phyloP scores from a whole-genome alignment of 2,888 invertebrate genomes.

The Gortyna flavago region DNA sequence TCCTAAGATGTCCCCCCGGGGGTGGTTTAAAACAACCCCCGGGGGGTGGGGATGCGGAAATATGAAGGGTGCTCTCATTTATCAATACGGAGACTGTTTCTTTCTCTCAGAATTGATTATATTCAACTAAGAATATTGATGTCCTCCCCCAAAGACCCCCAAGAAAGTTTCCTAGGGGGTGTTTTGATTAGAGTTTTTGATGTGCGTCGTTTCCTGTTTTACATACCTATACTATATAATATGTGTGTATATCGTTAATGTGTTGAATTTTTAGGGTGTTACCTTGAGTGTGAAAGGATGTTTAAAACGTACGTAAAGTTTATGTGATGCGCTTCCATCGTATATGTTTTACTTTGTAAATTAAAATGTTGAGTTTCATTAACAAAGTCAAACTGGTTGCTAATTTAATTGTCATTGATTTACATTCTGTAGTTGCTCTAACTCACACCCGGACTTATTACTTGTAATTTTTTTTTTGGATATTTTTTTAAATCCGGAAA shows the following conservation, averaged over 20 bases:
- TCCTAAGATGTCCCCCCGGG: conserved; percentile 85
- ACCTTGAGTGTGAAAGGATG: conserved; percentile 44
- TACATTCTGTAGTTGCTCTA: too few species aligned
- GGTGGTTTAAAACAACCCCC: conserved; percentile 74
- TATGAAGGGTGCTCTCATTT: conserved; percentile 90
- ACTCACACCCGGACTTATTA: too few species aligned
- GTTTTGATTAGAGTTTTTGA: conserved; percentile 87
- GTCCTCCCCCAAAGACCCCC: conserved; percentile 77
- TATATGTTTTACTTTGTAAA: conserved; percentile 24
- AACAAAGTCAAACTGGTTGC: too few species aligned
- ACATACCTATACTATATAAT: conserved; percentile 55
- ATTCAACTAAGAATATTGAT: conserved; percentile 89
- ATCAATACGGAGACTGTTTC: conserved; percentile 90
- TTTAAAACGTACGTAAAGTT: conserved; percentile 34
- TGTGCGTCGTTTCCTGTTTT: conserved; percentile 68
- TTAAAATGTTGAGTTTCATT: conserved; percentile 14
- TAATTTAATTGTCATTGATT: too few species aligned
- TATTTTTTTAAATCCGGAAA: too few species aligned
- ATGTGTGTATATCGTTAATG: conserved; percentile 53
- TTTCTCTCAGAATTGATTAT: conserved; percentile 90
- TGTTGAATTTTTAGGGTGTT: conserved; percentile 54
- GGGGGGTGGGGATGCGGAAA: conserved; percentile 83
- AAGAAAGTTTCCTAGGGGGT: conserved; percentile 79
- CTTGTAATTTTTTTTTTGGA: too few species aligned
- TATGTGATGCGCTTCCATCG: conserved; percentile 10